Conservation (phyloP, 1,140 invertebrate species). For the Anastrepha obliqua region DNA sequence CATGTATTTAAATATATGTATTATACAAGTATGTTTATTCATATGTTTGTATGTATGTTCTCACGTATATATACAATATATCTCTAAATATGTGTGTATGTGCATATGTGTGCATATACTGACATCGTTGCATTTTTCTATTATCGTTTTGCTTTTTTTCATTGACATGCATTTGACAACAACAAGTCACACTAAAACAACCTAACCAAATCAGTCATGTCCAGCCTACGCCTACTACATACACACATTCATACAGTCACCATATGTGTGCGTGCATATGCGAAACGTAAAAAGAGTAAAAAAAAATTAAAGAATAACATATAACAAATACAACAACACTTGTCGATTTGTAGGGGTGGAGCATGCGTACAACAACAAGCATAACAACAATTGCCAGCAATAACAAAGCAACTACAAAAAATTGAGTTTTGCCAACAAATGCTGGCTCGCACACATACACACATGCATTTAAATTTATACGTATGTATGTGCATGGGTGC, state of each 20-base stretch:
- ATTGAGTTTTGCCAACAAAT: not conserved
- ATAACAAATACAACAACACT: not conserved
- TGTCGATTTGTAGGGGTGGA: not conserved
- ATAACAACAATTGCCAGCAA: not conserved
- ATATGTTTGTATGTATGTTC: no score
- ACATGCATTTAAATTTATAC: not conserved
- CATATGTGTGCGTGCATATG: not conserved
- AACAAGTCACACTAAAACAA: not conserved
- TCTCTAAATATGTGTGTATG: not conserved
- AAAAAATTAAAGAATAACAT: not conserved
- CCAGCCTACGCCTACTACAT: not conserved
- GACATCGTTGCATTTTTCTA: not conserved
- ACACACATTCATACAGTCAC: not conserved
- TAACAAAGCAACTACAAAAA: not conserved
- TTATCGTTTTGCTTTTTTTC: not conserved
- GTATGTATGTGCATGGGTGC: not conserved
- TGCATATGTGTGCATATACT: not conserved
- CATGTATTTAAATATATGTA: not conserved
- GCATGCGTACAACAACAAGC: constrained; percentile 4
- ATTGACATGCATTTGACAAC: not conserved
- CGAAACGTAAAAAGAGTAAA: not conserved
- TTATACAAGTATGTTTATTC: no score
- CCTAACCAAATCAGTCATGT: constrained; percentile 16
- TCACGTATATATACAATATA: no score
- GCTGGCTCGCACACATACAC: no score